These are phyloP conservation scores for Crepidodera aurea DNA, from an alignment of 2,888 invertebrate genomes.

Conservation along the genomic window DNA sequence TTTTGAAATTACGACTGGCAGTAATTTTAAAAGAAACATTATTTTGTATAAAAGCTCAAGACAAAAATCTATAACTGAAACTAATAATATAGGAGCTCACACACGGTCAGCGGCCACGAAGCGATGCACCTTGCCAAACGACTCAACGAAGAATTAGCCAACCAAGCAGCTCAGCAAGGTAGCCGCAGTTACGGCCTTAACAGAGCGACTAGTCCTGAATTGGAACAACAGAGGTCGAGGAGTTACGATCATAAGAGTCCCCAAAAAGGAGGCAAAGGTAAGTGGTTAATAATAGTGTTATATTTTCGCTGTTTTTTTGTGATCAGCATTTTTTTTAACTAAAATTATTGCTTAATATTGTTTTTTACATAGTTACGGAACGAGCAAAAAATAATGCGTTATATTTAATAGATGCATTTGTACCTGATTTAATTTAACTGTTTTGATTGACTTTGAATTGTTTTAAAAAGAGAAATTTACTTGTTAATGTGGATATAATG, in stretches of 20 bases:
- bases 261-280: slow-evolving; percentile 63
- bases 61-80: not conserved
- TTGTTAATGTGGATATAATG: too few relatives aligned
- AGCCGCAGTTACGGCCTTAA: slow-evolving; percentile 51
- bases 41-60: too few relatives aligned
- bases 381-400: slow-evolving; percentile 5
- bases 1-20: too few relatives aligned
- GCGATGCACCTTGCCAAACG: slow-evolving; percentile 78
- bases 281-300: slow-evolving; percentile 41
- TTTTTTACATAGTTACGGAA: slow-evolving; percentile 2
- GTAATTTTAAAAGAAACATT: too few relatives aligned
- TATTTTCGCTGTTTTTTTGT: not conserved
- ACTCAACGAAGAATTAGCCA: slow-evolving; percentile 70
- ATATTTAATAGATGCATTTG: too few relatives aligned
- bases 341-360: slow-evolving; percentile 32
- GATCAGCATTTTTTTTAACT: slow-evolving; percentile 15
- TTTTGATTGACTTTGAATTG: too few relatives aligned
- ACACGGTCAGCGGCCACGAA: slow-evolving; percentile 83
- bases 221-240: slow-evolving; percentile 68
- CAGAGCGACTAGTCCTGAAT: slow-evolving; percentile 63
- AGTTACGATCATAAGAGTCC: slow-evolving; percentile 71
- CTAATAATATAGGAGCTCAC: slow-evolving; percentile 63
- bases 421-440: too few relatives aligned
- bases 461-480: too few relatives aligned
- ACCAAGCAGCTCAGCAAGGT: slow-evolving; percentile 53